Base-by-base conservation (phyloP, 2,888 invertebrate genomes). In the Bruchidius siliquastri region DNA sequence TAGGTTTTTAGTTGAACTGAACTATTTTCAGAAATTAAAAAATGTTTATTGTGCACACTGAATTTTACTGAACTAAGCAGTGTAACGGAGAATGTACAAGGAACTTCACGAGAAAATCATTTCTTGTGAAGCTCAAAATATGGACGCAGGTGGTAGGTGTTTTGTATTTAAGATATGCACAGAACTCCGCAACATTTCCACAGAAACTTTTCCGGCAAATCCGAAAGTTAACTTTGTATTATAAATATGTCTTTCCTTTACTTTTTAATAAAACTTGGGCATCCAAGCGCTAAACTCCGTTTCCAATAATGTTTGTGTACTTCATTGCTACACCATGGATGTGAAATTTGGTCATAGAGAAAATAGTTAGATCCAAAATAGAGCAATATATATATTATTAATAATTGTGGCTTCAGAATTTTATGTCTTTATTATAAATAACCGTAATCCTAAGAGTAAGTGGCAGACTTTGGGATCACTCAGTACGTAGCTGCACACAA, bases 171-270 rank as follows among this genome's bases (percentile, higher is more conserved):
- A 73, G 73, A 71, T 71, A 73, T 73, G 71, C 73, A 68, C 68
- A 22, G 32, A 68, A 26, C 72, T 70, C 72, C 6, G 26, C 21
- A 71, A 49, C 67, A 68, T 68, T 68, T 70, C 66, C 21, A 70
- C 68, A 67, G 68, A 22, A 73, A 73, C 71, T 73, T 73, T 73
- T 71, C 73, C 67, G 71, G 69, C 71, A 73, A 73, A 73, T 73
- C 73, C 71, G 69, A 73, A 73, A 73, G 73, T 73, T 68, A 73
- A 70, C 70, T 68, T 73, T n/a, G 71, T 32, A 73, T 71, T 73
- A 73, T 73, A 71, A 70, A 67, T 73, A 73, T 32, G 71, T 73
- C 68, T 73, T 73, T 71, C 73, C 22, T 69, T 22, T 49, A 71
- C 71, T 32, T 22, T 71, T 73, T 21, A 68, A 67, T 71, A 71